phyloP scores from a whole-genome alignment of 30 jellyfish, hydroid and myxozoan species.

The Aurelia aurita complex sp. Pacific region DNA sequence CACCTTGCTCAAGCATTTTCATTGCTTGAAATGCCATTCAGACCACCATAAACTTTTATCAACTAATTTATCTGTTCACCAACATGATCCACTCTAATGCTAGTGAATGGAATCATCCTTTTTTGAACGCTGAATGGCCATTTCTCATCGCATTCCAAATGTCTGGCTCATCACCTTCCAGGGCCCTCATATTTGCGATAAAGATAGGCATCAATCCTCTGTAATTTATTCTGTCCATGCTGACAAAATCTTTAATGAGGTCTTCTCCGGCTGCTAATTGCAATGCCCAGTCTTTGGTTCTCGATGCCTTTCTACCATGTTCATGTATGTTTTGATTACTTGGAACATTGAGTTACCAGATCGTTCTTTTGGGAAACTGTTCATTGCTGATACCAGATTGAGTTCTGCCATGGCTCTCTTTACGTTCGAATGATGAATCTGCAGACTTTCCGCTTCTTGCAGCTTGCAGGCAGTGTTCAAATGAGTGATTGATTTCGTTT shows the following conservation, averaged over 20 bases:
- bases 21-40: conserved; percentile 13
- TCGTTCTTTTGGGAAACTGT: not conserved
- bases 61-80: conserved; percentile 44
- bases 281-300: conserved; percentile 31
- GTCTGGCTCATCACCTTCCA: no score
- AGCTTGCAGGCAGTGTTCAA: no score
- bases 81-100: conserved; percentile 35
- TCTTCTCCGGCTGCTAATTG: not conserved
- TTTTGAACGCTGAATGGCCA: no score
- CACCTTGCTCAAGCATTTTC: conserved; percentile 22
- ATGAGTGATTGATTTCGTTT: no score
- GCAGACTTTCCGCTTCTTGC: no score
- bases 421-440: no score
- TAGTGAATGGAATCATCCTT: conserved; percentile 18
- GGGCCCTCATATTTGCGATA: not conserved
- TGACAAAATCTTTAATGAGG: no score
- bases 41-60: conserved; percentile 21
- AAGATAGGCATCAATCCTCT: no score
- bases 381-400: no score
- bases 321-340: not conserved
- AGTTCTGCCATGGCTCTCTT: no score
- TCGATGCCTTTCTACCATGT: conserved; percentile 32
- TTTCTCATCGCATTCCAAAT: no score
- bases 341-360: not conserved
- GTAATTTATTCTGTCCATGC: no score